Evolutionary conservation across 2,888 invertebrate species (phyloP).

Genomic region (Operophtera brumata): DNA sequence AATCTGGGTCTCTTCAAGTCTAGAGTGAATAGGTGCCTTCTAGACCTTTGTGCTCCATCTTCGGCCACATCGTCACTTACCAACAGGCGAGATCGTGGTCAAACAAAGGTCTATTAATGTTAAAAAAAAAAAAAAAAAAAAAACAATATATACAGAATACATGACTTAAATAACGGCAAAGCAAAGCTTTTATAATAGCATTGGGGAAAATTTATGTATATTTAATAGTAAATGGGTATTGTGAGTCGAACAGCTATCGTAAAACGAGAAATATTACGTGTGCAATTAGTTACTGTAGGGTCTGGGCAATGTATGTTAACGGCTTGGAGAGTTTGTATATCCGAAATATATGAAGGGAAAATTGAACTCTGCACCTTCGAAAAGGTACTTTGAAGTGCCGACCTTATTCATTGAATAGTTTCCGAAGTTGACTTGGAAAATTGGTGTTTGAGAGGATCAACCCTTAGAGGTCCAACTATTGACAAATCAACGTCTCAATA

Average conservation of each 20-base stretch:
- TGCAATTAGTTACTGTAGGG: background rate
- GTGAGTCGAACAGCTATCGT: background rate
- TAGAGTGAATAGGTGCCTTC: too few species aligned
- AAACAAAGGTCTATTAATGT: too few species aligned
- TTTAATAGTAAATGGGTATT: background rate
- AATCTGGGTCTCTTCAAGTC: too few species aligned
- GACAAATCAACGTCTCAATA: background rate
- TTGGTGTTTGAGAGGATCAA: slow-evolving; percentile 5
- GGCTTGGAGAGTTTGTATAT: background rate
- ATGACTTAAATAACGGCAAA: too few species aligned
- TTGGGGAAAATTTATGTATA: background rate
- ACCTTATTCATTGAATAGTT: slow-evolving; percentile 5
- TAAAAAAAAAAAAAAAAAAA: too few species aligned
- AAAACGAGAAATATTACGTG: too few species aligned
- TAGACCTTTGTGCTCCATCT: too few species aligned
- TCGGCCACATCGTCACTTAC: too few species aligned
- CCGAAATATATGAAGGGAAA: background rate
- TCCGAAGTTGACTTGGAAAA: slow-evolving; percentile 11
- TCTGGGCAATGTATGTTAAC: background rate
- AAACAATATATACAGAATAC: too few species aligned
- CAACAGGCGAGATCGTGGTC: too few species aligned
- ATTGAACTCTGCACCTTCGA: slow-evolving; percentile 1
- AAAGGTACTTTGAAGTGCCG: background rate
- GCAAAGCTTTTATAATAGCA: too few species aligned
- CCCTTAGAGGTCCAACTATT: background rate